These are phyloP conservation scores for Fistularia commersonii DNA, from an alignment of 2,797 vertebrate genomes.

Conservation along the genomic window DNA sequence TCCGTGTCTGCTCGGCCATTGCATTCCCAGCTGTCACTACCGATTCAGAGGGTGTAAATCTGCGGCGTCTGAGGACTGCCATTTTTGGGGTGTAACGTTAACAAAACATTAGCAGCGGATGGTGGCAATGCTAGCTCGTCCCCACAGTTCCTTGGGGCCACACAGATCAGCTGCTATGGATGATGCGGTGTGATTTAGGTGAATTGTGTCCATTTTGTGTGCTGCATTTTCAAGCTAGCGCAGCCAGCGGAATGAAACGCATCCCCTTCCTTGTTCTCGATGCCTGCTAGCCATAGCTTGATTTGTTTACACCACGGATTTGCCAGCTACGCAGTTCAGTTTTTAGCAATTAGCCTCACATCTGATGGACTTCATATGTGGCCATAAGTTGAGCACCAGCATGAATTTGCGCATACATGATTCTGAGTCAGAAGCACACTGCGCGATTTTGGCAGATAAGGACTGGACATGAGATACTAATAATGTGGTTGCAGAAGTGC, in stretches of 20 bases:
- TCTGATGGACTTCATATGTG: conserved; percentile 39
- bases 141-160: conserved; percentile 31
- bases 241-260: conserved; percentile 8
- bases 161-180: conserved; percentile 51
- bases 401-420: conserved; percentile 1
- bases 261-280: conserved; percentile 44
- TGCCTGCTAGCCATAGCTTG: conserved; percentile 41
- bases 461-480: conserved; percentile 21
- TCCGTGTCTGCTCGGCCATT: conserved; percentile 22
- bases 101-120: conserved; percentile 64
- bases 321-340: conserved; percentile 71
- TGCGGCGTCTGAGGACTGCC: conserved; percentile 67
- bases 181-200: conserved; percentile 23
- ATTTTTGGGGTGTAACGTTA: conserved; percentile 76
- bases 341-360: conserved; percentile 62
- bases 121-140: conserved; percentile 41
- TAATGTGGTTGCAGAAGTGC: conserved; percentile 41
- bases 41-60: conserved; percentile 62
- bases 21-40: conserved; percentile 74
- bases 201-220: conserved; percentile 40
- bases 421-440: conserved; percentile 1
- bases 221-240: conserved; percentile 10
- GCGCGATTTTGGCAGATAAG: conserved; percentile 10
- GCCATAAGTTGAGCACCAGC: conserved; percentile 47
- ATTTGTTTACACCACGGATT: conserved; percentile 78